A percentile compares a stretch with the other conserved stretches of the same genome.
phyloP scores from a whole-genome alignment of 92 coral and sea anemone species.

The Porites lobata region DNA sequence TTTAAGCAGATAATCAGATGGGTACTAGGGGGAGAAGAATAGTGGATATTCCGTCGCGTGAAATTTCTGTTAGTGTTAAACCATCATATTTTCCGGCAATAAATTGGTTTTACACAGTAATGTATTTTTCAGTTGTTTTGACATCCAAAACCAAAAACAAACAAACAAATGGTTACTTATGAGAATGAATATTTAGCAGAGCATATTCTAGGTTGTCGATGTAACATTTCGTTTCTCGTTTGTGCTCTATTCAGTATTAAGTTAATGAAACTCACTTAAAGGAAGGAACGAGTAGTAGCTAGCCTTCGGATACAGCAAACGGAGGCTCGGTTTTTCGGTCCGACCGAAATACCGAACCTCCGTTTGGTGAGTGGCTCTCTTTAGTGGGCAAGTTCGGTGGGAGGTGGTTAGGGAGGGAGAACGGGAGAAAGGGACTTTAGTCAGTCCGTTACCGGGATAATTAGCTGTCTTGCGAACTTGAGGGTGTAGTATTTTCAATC shows the following conservation, averaged over 20 bases:
- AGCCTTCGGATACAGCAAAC: not conserved
- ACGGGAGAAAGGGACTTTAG: not conserved
- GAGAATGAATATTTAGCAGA: not conserved
- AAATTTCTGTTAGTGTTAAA: too few species aligned
- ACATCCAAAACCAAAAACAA: not conserved
- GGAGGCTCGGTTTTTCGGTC: not conserved
- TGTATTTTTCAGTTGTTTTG: not conserved
- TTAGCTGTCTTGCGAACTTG: not conserved
- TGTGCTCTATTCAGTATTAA: not conserved
- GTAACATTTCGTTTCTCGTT: not conserved
- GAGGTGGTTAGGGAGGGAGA: too few species aligned
- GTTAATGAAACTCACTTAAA: not conserved
- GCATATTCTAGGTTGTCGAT: not conserved
- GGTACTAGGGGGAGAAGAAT: not conserved
- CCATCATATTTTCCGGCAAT: too few species aligned
- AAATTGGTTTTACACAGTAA: not conserved
- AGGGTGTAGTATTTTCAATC: constrained; percentile 20
- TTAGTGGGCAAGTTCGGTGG: too few species aligned
- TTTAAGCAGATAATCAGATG: not conserved
- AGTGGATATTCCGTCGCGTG: not conserved
- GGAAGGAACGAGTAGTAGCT: not conserved
- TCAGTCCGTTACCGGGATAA: not conserved
- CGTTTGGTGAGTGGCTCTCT: too few species aligned
- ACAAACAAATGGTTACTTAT: not conserved
- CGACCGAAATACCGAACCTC: not conserved